A percentile compares a stretch with the other conserved stretches of the same genome.
phyloP scores from a whole-genome alignment of 2,113 vertebrate species.

The Phyllostomus hastatus region DNA sequence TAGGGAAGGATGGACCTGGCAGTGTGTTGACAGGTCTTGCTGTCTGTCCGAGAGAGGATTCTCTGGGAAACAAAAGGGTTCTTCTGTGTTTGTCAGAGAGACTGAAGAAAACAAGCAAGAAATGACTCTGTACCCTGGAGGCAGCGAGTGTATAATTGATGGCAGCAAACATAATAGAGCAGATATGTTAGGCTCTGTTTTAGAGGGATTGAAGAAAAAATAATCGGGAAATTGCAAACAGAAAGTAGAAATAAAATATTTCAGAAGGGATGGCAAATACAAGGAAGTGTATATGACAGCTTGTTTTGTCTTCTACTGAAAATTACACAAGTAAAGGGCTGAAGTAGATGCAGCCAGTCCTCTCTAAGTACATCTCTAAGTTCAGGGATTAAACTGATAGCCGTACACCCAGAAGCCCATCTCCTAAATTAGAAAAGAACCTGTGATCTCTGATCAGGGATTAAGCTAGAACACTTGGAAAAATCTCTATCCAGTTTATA shows the following conservation, averaged over 20 bases:
- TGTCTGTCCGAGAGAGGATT: conserved; percentile 31
- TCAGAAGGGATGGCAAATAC: not conserved
- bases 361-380: not conserved
- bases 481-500: conserved; percentile 39
- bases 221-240: conserved; percentile 27
- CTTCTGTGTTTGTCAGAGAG: conserved; percentile 56
- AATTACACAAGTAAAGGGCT: not conserved
- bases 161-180: conserved; percentile 16
- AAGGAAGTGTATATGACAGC: not conserved
- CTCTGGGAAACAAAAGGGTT: conserved; percentile 47
- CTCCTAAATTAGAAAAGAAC: conserved; percentile 20
- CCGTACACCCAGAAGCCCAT: not conserved
- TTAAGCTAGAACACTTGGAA: conserved; percentile 51
- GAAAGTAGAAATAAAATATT: not conserved
- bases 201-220: conserved; percentile 1
- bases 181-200: conserved; percentile 17
- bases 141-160: conserved; percentile 45
- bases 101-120: conserved; percentile 33
- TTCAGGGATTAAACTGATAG: not conserved
- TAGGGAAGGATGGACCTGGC: not conserved
- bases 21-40: conserved; percentile 7
- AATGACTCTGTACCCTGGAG: not conserved
- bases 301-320: not conserved
- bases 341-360: not conserved
- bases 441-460: conserved; percentile 45